These are phyloP conservation scores for Odobenus rosmarus DNA, from an alignment of 2,113 vertebrate genomes.

Conservation along the genomic window DNA sequence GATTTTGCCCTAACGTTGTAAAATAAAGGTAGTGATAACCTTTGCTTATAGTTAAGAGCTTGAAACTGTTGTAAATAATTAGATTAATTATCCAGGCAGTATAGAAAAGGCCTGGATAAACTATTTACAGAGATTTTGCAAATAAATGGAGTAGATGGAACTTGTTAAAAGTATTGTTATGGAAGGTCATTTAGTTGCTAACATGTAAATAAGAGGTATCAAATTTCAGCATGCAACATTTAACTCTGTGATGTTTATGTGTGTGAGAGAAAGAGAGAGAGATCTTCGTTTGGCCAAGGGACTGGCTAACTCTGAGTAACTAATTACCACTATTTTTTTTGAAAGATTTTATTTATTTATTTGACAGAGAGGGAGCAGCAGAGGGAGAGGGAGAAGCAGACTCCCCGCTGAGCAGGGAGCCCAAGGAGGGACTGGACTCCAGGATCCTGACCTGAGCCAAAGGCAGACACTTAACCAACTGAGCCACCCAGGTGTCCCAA, in stretches of 20 bases:
- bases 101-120: background rate
- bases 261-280: background rate
- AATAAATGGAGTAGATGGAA: background rate
- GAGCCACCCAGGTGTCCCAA: background rate
- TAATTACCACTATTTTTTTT: background rate
- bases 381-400: too few species aligned
- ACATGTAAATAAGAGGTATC: background rate
- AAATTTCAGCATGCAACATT: background rate
- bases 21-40: background rate
- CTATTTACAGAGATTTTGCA: background rate
- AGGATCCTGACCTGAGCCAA: background rate
- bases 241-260: background rate
- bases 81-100: background rate
- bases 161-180: background rate
- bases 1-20: background rate
- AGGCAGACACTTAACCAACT: background rate
- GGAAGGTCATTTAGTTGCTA: background rate
- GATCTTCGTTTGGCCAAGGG: background rate
- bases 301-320: background rate
- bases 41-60: slow-evolving; percentile 23
- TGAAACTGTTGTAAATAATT: background rate
- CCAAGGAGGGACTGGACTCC: too few species aligned
- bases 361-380: too few species aligned
- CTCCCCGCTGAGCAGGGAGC: too few species aligned
- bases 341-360: too few species aligned